Conservation (phyloP, 2,797 vertebrate genomes). For the Pristis pectinata region DNA sequence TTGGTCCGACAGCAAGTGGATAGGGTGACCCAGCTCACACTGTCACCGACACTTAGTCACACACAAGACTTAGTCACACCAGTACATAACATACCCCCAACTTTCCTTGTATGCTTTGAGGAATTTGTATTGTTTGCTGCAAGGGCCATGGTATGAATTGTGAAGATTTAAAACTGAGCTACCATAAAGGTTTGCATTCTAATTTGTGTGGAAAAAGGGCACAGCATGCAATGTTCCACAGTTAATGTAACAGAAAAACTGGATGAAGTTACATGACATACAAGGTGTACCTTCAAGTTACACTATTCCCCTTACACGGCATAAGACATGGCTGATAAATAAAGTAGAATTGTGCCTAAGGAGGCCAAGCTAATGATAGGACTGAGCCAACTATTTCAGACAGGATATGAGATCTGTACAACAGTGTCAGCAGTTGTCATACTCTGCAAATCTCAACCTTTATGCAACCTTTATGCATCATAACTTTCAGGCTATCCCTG, state of each 20-base stretch:
- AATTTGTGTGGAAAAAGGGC: not conserved
- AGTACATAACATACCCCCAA: too few species aligned
- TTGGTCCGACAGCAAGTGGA: too few species aligned
- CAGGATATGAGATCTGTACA: not conserved
- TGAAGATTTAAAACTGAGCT: not conserved
- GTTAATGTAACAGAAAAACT: not conserved
- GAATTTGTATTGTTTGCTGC: not conserved
- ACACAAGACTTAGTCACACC: too few species aligned
- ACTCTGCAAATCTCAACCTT: not conserved
- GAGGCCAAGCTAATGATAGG: not conserved
- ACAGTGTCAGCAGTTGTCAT: not conserved
- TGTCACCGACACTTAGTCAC: too few species aligned
- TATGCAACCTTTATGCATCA: not conserved
- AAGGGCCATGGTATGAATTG: not conserved
- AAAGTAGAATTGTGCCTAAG: not conserved
- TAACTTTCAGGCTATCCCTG: not conserved
- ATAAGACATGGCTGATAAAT: not conserved
- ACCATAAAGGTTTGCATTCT: not conserved
- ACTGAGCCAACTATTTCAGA: not conserved
- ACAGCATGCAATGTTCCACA: not conserved
- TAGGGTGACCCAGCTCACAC: too few species aligned
- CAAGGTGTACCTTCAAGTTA: not conserved
- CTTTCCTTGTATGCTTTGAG: not conserved
- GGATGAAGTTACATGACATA: not conserved
- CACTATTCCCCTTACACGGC: not conserved